A percentile compares a stretch with the other conserved stretches of the same genome.
These are phyloP conservation scores for Holothuria leucospilota DNA, from an alignment of 53 echinoderm and acorn worm genomes.

Conservation along the genomic window DNA sequence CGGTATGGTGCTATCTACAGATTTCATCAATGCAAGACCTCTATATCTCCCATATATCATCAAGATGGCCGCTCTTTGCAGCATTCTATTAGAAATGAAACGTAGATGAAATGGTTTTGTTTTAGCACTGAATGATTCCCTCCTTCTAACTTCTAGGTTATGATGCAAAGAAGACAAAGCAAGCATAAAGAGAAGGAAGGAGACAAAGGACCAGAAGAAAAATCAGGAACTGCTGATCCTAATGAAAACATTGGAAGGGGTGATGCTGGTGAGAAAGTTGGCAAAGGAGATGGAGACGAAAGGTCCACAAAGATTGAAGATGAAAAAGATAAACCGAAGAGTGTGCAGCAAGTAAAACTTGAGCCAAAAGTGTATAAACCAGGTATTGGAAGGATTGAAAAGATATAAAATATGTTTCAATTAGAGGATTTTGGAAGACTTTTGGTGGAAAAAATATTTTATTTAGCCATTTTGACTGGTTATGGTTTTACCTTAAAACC, in stretches of 20 bases:
- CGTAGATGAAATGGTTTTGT: no score
- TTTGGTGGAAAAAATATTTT: no score
- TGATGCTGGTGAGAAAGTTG: conserved; percentile 49
- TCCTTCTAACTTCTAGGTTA: not conserved
- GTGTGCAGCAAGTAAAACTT: conserved; percentile 53
- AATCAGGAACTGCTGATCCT: conserved; percentile 7
- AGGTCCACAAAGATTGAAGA: conserved; percentile 36
- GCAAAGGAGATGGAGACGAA: conserved; percentile 64
- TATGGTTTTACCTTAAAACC: no score
- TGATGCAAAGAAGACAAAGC: conserved; percentile 20
- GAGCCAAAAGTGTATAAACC: conserved; percentile 87
- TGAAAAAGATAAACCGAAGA: conserved; percentile 55
- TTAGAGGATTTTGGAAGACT: no score
- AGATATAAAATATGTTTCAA: no score
- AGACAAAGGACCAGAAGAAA: conserved; percentile 59
- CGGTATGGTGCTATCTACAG: no score
- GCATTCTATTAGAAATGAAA: no score
- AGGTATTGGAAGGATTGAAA: conserved; percentile 54
- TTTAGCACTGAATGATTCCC: no score
- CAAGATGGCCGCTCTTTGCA: no score
- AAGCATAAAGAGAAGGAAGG: conserved; percentile 61
- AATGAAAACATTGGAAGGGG: not conserved
- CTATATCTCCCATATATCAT: no score
- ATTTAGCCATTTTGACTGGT: no score
- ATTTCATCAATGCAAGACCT: no score